These are phyloP conservation scores for Formica selysi DNA, from an alignment of 1,140 invertebrate genomes.

Conservation along the genomic window DNA sequence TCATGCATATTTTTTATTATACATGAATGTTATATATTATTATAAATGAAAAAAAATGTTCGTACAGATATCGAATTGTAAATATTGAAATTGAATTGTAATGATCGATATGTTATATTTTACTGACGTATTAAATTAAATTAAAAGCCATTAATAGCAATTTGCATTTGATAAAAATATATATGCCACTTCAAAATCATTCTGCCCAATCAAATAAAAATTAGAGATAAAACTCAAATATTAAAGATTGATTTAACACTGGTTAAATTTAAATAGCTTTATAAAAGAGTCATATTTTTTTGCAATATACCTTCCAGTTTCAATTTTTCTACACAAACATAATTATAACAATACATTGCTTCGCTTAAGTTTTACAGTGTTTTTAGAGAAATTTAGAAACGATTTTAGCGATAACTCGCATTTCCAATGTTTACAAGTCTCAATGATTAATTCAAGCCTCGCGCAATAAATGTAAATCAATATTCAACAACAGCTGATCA, in stretches of 20 bases:
- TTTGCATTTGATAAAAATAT: slow-evolving; percentile 36
- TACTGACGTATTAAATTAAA: slow-evolving; percentile 15
- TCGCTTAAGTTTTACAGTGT: background rate
- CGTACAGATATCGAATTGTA: background rate
- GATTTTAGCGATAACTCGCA: background rate
- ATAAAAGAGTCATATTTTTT: background rate
- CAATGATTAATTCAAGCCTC: slow-evolving; percentile 9
- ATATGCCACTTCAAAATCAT: background rate
- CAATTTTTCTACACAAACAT: background rate
- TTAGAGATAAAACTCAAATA: background rate
- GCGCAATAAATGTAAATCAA: slow-evolving; percentile 17
- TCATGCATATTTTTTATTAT: background rate
- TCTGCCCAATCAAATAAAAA: background rate
- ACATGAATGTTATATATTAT: no score
- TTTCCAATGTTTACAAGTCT: background rate
- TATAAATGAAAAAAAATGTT: background rate
- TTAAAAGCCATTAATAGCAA: slow-evolving; percentile 55
- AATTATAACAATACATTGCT: background rate
- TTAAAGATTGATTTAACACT: background rate
- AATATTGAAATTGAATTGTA: slow-evolving; percentile 8
- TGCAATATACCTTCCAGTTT: background rate
- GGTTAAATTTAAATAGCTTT: background rate
- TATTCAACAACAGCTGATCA: slow-evolving; percentile 49
- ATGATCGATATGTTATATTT: background rate
- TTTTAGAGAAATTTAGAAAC: background rate